A percentile compares a stretch with the other conserved stretches of the same genome.
Evolutionary conservation across 2,797 vertebrate genomes (phyloP).

Genomic region (Chelon labrosus): DNA sequence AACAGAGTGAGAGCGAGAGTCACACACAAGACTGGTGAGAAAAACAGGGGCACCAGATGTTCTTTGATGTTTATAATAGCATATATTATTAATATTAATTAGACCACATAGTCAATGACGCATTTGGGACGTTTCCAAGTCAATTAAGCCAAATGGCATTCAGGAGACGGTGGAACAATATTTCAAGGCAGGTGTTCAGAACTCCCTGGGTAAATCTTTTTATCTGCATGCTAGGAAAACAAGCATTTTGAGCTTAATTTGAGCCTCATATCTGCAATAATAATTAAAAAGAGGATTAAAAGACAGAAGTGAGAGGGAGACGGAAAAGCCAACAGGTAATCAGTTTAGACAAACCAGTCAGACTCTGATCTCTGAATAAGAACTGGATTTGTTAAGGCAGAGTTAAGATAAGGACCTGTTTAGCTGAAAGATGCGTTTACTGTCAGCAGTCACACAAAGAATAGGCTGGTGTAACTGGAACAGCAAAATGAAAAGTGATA

Average conservation of each 20-base stretch:
- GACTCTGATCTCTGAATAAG: constrained; percentile 64
- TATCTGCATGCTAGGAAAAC: constrained; percentile 97
- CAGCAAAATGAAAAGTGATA: constrained; percentile 54
- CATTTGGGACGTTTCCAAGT: constrained; percentile 99
- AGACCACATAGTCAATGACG: constrained; percentile 99
- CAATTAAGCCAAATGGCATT: constrained; percentile 99
- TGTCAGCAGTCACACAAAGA: constrained; percentile 55
- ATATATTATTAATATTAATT: constrained; percentile 99
- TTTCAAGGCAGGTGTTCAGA: constrained; percentile 99
- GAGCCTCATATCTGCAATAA: constrained; percentile 87
- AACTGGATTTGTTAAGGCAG: constrained; percentile 49
- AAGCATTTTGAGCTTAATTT: constrained; percentile 95
- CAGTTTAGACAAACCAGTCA: constrained; percentile 74
- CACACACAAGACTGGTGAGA: constrained; percentile 93
- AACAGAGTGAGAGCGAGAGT: constrained; percentile 75
- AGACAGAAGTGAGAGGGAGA: constrained; percentile 82
- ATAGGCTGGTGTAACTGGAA: constrained; percentile 53
- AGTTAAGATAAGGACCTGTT: constrained; percentile 57
- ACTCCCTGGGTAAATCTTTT: constrained; percentile 98
- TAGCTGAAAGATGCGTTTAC: constrained; percentile 63
- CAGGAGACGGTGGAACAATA: constrained; percentile 99
- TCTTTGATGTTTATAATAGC: constrained; percentile 99
- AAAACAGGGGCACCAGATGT: constrained; percentile 99
- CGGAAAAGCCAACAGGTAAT: constrained; percentile 84
- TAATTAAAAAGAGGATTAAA: constrained; percentile 87